A percentile compares a stretch with the other conserved stretches of the same genome.
These are phyloP conservation scores for Liasis olivaceus DNA, from an alignment of 2,797 vertebrate species.

Conservation along the genomic window DNA sequence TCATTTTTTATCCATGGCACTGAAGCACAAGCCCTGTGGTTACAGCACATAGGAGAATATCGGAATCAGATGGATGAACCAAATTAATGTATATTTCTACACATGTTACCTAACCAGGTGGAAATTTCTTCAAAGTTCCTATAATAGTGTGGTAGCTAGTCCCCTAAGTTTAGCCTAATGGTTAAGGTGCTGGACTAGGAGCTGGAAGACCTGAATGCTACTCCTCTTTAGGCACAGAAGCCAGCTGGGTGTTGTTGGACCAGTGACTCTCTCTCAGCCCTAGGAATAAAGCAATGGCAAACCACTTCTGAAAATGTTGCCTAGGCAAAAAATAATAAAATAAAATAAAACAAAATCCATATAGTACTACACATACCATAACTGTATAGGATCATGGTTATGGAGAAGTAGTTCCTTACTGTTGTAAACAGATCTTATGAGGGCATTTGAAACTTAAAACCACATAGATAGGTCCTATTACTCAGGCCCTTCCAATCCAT, in stretches of 20 bases:
- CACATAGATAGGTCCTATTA: background rate
- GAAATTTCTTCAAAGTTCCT: background rate
- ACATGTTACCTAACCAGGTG: background rate
- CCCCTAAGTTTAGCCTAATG: no score
- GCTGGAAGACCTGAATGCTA: no score
- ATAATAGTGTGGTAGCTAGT: background rate
- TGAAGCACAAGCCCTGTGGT: background rate
- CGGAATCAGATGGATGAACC: background rate
- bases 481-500: background rate
- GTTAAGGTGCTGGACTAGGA: no score
- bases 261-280: no score
- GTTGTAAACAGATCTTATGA: background rate
- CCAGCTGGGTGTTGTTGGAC: no score
- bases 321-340: background rate
- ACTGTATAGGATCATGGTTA: background rate
- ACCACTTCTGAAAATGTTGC: no score
- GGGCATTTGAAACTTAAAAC: background rate
- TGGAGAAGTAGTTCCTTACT: background rate
- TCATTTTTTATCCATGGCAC: background rate
- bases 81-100: background rate
- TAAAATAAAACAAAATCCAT: background rate
- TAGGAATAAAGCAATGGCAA: no score
- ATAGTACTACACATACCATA: background rate
- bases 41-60: background rate
- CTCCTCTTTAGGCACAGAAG: no score